Conservation (phyloP, 2,113 vertebrate genomes). For the Falcunculus frontatus region DNA sequence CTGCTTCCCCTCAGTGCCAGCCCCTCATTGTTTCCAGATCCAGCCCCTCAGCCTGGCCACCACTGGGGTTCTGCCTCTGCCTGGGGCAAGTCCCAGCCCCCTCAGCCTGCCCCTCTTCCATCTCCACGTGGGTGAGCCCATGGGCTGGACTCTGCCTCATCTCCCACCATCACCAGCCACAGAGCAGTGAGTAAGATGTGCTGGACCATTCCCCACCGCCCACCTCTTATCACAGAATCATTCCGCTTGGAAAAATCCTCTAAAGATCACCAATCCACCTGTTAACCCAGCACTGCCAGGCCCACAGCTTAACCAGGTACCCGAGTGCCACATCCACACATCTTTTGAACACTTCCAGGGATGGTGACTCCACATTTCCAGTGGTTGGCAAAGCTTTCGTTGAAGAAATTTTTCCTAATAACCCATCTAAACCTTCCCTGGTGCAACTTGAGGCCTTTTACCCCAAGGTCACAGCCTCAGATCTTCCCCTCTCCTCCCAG, state of each 20-base stretch:
- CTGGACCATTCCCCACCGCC: not conserved
- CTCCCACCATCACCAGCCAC: accelerated
- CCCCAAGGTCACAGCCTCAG: not conserved
- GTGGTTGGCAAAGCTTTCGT: not conserved
- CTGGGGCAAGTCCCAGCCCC: not conserved
- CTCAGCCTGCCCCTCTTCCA: not conserved
- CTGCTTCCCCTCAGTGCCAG: not conserved
- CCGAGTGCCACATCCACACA: not conserved
- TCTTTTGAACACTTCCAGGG: not conserved
- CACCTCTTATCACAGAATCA: not conserved
- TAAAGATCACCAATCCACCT: not conserved
- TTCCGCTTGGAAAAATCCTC: not conserved
- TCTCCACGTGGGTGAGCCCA: accelerated
- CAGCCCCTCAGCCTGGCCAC: not conserved
- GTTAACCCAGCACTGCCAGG: not conserved
- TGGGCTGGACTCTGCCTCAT: not conserved
- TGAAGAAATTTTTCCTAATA: not conserved
- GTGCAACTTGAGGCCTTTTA: not conserved
- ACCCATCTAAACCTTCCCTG: not conserved
- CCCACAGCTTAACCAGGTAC: not conserved
- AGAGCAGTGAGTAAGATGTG: not conserved
- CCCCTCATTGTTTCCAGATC: accelerated
- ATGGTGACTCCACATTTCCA: not conserved
- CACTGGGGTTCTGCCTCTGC: accelerated
- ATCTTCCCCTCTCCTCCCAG: not conserved